phyloP scores from a whole-genome alignment of 2,113 vertebrate genomes.

The Synodontis membranacea region DNA sequence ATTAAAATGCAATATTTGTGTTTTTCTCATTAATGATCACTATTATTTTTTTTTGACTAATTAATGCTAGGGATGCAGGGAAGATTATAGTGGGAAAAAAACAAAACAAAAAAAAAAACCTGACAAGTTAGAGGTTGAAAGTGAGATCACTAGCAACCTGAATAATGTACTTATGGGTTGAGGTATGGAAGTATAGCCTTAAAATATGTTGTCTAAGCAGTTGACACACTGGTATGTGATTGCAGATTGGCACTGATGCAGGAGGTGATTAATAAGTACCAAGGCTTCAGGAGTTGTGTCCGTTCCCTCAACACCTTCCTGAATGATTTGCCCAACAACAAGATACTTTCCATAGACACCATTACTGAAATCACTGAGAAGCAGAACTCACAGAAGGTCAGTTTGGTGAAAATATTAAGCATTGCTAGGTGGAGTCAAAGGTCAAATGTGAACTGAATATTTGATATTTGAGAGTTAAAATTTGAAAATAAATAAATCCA shows the following conservation, averaged over 20 bases:
- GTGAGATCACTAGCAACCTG: not conserved
- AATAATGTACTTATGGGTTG: not conserved
- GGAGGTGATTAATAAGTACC: constrained; percentile 76
- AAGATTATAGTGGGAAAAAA: no score
- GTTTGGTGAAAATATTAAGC: not conserved
- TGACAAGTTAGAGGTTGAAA: not conserved
- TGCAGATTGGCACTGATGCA: constrained; percentile 78
- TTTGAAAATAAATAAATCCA: not conserved
- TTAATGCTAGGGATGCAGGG: no score
- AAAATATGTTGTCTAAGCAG: not conserved
- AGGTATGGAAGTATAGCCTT: not conserved
- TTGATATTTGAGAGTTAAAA: not conserved
- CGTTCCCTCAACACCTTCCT: constrained; percentile 87
- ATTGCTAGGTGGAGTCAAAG: not conserved
- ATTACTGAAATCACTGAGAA: constrained; percentile 79
- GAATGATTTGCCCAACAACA: constrained; percentile 79
- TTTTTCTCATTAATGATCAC: not conserved
- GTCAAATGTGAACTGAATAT: not conserved
- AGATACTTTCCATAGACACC: constrained; percentile 74
- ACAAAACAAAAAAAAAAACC: not conserved
- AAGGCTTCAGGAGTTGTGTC: constrained; percentile 81
- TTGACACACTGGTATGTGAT: not conserved
- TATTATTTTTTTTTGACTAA: not conserved
- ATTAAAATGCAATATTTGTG: not conserved
- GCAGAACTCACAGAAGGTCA: constrained; percentile 85